Evolutionary conservation across 2,113 vertebrate genomes (phyloP).

Genomic region (Aleadryas rufinucha): DNA sequence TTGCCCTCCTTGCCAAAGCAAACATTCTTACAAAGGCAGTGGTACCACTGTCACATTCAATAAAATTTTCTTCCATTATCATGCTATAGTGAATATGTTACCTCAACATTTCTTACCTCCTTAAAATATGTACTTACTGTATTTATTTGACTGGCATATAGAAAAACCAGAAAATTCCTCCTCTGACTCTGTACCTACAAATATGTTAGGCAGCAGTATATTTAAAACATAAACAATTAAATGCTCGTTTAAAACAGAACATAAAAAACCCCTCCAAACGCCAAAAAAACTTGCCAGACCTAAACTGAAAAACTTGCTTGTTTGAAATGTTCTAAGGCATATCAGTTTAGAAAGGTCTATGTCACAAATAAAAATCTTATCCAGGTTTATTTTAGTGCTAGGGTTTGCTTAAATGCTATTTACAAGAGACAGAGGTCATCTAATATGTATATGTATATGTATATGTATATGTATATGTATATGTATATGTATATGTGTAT

Average conservation of each 20-base stretch:
- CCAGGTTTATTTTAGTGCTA: not conserved
- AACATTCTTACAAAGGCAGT: not conserved
- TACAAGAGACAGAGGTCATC: not conserved
- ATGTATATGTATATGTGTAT: too few species aligned
- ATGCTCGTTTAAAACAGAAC: not conserved
- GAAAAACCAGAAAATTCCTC: not conserved
- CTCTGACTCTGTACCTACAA: not conserved
- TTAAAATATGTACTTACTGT: not conserved
- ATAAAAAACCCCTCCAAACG: not conserved
- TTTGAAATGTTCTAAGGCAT: not conserved
- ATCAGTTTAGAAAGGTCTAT: not conserved
- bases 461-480: too few species aligned
- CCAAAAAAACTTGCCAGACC: accelerated
- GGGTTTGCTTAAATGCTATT: not conserved
- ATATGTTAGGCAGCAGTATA: not conserved
- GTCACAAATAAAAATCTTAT: not conserved
- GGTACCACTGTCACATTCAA: not conserved
- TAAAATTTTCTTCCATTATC: not conserved
- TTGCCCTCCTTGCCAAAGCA: conserved; percentile 10
- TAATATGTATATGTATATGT: too few species aligned
- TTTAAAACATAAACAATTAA: not conserved
- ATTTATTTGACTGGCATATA: not conserved
- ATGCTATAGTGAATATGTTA: not conserved
- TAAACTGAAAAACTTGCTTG: not conserved
- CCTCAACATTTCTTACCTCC: not conserved